These are phyloP conservation scores for Archocentrus centrarchus DNA, from an alignment of 2,113 vertebrate species.

Conservation along the genomic window DNA sequence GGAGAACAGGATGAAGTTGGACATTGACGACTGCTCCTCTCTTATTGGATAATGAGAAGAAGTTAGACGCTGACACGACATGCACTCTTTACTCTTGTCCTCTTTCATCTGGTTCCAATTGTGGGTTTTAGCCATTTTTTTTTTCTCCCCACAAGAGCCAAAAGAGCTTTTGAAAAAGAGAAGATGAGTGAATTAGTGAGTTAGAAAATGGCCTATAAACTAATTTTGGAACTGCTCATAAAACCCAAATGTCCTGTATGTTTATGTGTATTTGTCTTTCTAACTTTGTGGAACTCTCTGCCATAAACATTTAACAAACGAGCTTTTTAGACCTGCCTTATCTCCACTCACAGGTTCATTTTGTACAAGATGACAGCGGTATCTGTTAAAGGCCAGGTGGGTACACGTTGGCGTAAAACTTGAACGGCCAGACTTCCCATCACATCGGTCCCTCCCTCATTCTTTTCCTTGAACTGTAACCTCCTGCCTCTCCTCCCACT, in stretches of 20 bases:
- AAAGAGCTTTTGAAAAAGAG: slow-evolving; percentile 51
- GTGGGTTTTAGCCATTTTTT: slow-evolving; percentile 61
- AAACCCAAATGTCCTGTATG: not conserved
- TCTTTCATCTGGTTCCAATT: slow-evolving; percentile 80
- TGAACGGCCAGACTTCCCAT: slow-evolving; percentile 17
- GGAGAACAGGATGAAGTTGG: slow-evolving; percentile 68
- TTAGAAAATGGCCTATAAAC: slow-evolving; percentile 15
- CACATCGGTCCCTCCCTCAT: slow-evolving; percentile 64
- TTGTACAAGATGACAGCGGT: slow-evolving; percentile 29
- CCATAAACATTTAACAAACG: not conserved
- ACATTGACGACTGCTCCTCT: slow-evolving; percentile 46
- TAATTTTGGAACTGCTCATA: slow-evolving; percentile 34
- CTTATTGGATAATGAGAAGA: slow-evolving; percentile 79
- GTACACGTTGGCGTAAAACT: slow-evolving; percentile 9
- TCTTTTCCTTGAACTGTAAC: slow-evolving; percentile 73
- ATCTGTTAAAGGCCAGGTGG: slow-evolving; percentile 55
- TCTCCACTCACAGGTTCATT: slow-evolving; percentile 34
- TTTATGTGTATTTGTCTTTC: slow-evolving; percentile 17
- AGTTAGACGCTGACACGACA: slow-evolving; percentile 70
- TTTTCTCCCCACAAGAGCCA: slow-evolving; percentile 23
- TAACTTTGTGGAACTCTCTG: not conserved
- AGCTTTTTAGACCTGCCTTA: slow-evolving; percentile 10
- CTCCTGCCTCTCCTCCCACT: slow-evolving; percentile 48
- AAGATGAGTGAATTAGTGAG: slow-evolving; percentile 18
- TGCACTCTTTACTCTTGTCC: slow-evolving; percentile 57